These are phyloP conservation scores for Romanogobio albipinnatus DNA, from an alignment of 2,113 vertebrate species.

Conservation along the genomic window DNA sequence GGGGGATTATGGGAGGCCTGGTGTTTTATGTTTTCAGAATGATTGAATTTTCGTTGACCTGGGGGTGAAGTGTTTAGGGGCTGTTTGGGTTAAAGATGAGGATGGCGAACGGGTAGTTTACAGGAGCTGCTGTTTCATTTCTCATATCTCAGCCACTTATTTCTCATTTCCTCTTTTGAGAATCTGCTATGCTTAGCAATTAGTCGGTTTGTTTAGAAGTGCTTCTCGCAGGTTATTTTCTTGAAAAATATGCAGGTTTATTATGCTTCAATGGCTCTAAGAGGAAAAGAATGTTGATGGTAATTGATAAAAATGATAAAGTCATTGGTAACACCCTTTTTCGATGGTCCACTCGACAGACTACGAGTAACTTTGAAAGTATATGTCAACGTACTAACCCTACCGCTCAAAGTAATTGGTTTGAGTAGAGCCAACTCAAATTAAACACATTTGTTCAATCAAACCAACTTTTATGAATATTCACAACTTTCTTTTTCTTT, in stretches of 20 bases:
- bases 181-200: slow-evolving; percentile 6
- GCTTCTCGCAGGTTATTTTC: neutral
- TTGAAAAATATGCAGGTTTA: neutral
- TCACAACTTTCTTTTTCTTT: too few relatives aligned
- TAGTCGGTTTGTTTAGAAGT: neutral
- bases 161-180: slow-evolving; percentile 35
- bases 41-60: slow-evolving; percentile 55
- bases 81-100: slow-evolving; percentile 39
- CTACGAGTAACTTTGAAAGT: too few relatives aligned
- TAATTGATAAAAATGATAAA: neutral
- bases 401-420: too few relatives aligned
- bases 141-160: slow-evolving; percentile 26
- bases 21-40: slow-evolving; percentile 81
- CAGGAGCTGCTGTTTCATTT: slow-evolving; percentile 19
- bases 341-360: too few relatives aligned
- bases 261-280: too few relatives aligned
- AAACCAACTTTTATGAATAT: too few relatives aligned
- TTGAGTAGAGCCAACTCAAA: too few relatives aligned
- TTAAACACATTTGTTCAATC: too few relatives aligned
- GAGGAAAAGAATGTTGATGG: too few relatives aligned
- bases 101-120: neutral
- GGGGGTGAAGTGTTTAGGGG: slow-evolving; percentile 26
- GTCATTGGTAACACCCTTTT: too few relatives aligned
- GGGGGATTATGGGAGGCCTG: slow-evolving; percentile 81
- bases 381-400: too few relatives aligned